Evolutionary conservation across 2,888 invertebrate species (phyloP), one percentile per base, ranked within the genome.

Genomic region (Drosophila cognata): DNA sequence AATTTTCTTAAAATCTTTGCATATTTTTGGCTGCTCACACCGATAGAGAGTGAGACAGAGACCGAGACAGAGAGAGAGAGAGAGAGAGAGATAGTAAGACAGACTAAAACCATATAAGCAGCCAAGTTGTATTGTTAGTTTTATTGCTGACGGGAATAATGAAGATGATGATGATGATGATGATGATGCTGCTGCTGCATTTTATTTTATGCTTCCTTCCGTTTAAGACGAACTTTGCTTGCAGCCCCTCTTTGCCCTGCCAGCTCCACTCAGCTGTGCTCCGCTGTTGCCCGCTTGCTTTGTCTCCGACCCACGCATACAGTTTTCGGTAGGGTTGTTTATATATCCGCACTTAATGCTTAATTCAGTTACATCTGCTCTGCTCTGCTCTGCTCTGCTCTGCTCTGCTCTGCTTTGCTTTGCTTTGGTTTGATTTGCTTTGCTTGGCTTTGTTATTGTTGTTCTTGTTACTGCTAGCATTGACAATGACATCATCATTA

Each of bases 401-500:
- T 11, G 18, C 38, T 38, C 10, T 18, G 41, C n/a, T 21, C 1
- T 21, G 43, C 21, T 43, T 0, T 46, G 43, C 13, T 46, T 2
- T 21, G 80, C 64, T 72, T 38, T 64, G 64, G 13, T 60, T 36
- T 51, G 48, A 10, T 46, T 60, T 36, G 63, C 10, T 63, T 38
- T 64, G 70, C 63, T 56, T 59, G 69, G 67, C 80, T 66, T 74
- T 68, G 70, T 74, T 65, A 56, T 61, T 75, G 65, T 51, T 73
- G 53, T 68, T 77, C 81, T 41, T 76, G 77, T 61, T 79, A 65
- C 60, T 72, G 69, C 58, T 81, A 63, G 75, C 88, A 91, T 92
- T 92, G 91, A 92, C 92, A 92, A 92, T 92, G 91, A 91, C 91
- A 92, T 92, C 91, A 92, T 90, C 91, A 92, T 91, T 90, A 92